Evolutionary conservation across 1,140 invertebrate species (phyloP).

Genomic region (Diplogasteroides magnus): DNA sequence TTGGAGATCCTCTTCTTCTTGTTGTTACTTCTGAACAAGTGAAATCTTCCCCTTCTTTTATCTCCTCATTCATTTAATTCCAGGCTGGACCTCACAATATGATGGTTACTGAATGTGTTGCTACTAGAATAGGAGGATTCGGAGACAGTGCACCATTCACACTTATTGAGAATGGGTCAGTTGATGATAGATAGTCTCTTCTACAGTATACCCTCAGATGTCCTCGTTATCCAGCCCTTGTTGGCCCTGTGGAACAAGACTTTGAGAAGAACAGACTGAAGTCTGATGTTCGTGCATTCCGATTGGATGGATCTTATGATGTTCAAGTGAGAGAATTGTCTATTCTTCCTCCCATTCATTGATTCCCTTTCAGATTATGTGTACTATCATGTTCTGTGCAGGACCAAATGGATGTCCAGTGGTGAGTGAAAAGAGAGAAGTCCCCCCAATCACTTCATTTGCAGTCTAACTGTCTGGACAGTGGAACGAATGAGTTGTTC

Average conservation of each 20-base stretch:
- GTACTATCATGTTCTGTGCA: slow-evolving; percentile 55
- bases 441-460: slow-evolving; percentile 11
- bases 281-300: slow-evolving; percentile 54
- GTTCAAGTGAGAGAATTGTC: no score
- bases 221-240: slow-evolving; percentile 52
- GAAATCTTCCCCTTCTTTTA: neutral
- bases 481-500: slow-evolving; percentile 54
- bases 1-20: slow-evolving; percentile 51
- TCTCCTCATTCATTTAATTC: neutral
- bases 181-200: neutral
- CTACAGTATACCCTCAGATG: slow-evolving; percentile 30
- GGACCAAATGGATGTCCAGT: slow-evolving; percentile 55
- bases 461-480: slow-evolving; percentile 53
- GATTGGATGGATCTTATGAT: slow-evolving; percentile 53
- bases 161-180: slow-evolving; percentile 52
- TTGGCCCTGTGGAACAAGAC: slow-evolving; percentile 54
- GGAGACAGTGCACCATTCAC: slow-evolving; percentile 53
- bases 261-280: slow-evolving; percentile 53
- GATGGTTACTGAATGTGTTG: slow-evolving; percentile 52
- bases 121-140: slow-evolving; percentile 52
- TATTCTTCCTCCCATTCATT: no score
- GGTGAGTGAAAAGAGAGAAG: no score
- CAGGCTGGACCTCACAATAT: slow-evolving; percentile 48
- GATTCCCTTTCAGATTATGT: slow-evolving; percentile 54
- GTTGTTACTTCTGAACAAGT: slow-evolving; percentile 45